phyloP scores from a whole-genome alignment of 2,797 vertebrate genomes.

The Gallinago solitaria region DNA sequence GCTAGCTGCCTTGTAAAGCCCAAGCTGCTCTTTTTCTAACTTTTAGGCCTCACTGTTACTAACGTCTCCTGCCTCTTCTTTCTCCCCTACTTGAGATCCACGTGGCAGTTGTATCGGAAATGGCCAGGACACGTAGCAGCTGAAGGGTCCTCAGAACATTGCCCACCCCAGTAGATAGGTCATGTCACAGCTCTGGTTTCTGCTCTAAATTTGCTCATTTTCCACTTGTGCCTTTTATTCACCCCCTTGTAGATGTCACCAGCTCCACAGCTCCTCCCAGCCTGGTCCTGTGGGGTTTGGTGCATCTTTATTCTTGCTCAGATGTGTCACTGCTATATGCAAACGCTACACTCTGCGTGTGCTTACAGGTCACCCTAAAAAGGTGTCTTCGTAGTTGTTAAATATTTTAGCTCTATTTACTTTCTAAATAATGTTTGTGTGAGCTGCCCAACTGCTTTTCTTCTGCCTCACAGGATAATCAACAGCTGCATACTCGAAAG shows the following conservation, averaged over 20 bases:
- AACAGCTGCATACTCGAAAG: background rate
- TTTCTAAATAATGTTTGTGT: background rate
- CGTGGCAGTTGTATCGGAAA: rapidly evolving
- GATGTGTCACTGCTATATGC: background rate
- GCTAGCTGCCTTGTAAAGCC: background rate
- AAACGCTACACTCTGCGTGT: background rate
- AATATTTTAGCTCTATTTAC: background rate
- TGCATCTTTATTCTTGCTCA: background rate
- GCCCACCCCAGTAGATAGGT: background rate
- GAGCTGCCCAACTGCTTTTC: background rate
- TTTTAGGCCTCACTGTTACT: background rate
- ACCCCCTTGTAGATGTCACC: background rate
- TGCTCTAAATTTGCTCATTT: background rate
- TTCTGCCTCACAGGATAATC: background rate
- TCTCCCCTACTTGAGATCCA: background rate
- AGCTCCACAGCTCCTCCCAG: background rate
- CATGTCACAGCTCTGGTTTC: background rate
- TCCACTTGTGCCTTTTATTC: background rate
- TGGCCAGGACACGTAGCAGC: background rate
- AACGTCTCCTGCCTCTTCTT: background rate
- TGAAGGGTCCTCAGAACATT: background rate
- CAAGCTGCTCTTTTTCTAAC: slow-evolving; percentile 15
- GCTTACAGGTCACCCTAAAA: background rate
- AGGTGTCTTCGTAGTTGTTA: background rate
- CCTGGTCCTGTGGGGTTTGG: background rate